Base-by-base conservation (phyloP, 2,888 invertebrate genomes). In the Rotaria macrura region DNA sequence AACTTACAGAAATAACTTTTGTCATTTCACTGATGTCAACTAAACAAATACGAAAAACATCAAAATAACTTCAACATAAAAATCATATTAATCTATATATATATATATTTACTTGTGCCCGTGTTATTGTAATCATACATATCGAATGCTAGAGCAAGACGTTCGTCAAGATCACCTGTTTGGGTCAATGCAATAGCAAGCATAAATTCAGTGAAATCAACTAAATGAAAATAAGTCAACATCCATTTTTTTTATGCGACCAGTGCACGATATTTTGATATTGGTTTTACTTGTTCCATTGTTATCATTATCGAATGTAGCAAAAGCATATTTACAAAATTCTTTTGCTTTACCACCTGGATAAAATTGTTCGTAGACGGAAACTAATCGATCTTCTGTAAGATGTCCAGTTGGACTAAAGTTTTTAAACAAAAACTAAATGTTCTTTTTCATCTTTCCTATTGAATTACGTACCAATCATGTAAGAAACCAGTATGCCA, bases 151-250 rank as follows among this genome's bases (percentile, higher is more conserved):
- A 79, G 34, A 43, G 79, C 43, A 79, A 79, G 79, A 43, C 79
- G 40, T 43, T 79, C 43, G n/a, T 79, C 79, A n/a, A 79, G 43
- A 79, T 79, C 79, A 43, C 79, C 79, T n/a, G 79, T n/a, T n/a
- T 79, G 79, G 43, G 79, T 79, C 43, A 79, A 5, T n/a, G 79
- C 79, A 79, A 79, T 79, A n/a, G 79, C 79, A n/a, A 79, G 43
- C 79, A 79, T 79, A 25, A 79, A 79, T 79, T 79, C 79, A n/a
- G 43, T 79, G 40, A 79, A 79, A 43, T 79, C 79, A 17, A 79
- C 65, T 65, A 65, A 34, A 34, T 1, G 29, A 55, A 55, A n/a
- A 55, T 6, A 25, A n/a, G 10, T 6, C 5, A 43, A 10, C n/a
- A n/a, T n/a, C n/a, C n/a, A 43, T 43, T 7, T 43, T 43, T 47